A percentile compares a stretch with the other conserved stretches of the same genome.
Conservation (phyloP, 2,888 invertebrate genomes). For the Pachymerium ferrugineum region DNA sequence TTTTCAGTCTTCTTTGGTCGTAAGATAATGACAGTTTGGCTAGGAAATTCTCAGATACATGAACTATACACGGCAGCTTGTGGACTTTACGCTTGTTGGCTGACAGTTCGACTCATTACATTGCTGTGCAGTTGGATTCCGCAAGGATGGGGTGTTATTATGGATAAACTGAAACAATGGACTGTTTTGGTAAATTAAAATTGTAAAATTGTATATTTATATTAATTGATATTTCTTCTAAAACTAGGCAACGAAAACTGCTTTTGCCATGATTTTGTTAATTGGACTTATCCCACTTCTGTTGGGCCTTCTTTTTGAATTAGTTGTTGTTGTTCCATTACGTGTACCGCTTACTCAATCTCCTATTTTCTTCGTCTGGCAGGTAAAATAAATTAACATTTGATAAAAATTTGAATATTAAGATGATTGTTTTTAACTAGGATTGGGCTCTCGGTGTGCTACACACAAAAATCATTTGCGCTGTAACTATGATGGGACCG, state of each 20-base stretch:
- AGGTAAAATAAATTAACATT: conserved; percentile 44
- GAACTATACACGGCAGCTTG: conserved; percentile 94
- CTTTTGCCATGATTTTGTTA: conserved; percentile 62
- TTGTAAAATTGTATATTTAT: not conserved
- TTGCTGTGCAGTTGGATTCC: conserved; percentile 82
- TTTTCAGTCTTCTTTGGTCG: conserved; percentile 74
- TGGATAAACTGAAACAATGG: conserved; percentile 42
- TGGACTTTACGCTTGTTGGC: conserved; percentile 92
- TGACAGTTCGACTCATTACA: conserved; percentile 73
- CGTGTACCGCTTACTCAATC: conserved; percentile 87
- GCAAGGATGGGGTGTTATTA: conserved; percentile 66
- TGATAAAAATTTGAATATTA: not conserved
- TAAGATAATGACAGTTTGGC: conserved; percentile 79
- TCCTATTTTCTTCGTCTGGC: conserved; percentile 57
- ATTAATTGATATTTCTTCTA: conserved; percentile 37
- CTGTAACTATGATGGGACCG: conserved; percentile 90
- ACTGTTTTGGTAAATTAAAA: conserved; percentile 45
- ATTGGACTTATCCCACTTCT: conserved; percentile 86
- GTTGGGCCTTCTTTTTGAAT: conserved; percentile 84
- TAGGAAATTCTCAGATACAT: conserved; percentile 68
- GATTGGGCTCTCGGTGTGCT: conserved; percentile 98
- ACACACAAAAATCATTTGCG: conserved; percentile 95
- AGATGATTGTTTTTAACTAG: conserved; percentile 48
- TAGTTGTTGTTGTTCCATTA: conserved; percentile 82
- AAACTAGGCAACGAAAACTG: conserved; percentile 67